Evolutionary conservation across 2,888 invertebrate species (phyloP).

Genomic region (Acanthosoma haemorrhoidale): DNA sequence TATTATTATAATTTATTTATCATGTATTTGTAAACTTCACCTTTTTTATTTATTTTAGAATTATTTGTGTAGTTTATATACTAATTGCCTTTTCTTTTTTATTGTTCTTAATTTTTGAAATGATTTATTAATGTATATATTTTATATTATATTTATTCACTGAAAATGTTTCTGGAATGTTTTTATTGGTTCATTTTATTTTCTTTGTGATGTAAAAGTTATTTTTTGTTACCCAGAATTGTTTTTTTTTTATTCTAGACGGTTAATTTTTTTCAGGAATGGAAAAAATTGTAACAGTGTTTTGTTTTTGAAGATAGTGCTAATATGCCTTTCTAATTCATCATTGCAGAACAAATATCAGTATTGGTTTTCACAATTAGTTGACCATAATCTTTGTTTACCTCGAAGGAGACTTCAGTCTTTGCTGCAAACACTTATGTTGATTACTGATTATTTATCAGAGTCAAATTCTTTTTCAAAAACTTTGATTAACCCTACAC

Average conservation of each 20-base stretch:
- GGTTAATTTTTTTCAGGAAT: conserved; percentile 23
- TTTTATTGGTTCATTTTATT: too few species aligned
- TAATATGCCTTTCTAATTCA: conserved; percentile 62
- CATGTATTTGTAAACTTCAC: too few species aligned
- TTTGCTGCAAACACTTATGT: conserved; percentile 58
- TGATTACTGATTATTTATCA: conserved; percentile 58
- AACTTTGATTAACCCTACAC: conserved; percentile 58
- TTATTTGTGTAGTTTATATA: too few species aligned
- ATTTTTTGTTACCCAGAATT: too few species aligned
- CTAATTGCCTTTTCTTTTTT: too few species aligned
- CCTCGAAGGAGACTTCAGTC: conserved; percentile 58
- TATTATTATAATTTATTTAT: too few species aligned
- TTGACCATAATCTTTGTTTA: conserved; percentile 70
- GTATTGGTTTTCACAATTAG: conserved; percentile 63
- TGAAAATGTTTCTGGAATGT: too few species aligned
- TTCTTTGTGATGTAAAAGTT: too few species aligned
- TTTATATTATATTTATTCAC: not conserved
- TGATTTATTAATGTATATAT: not conserved
- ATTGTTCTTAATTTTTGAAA: too few species aligned
- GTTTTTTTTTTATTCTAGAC: too few species aligned
- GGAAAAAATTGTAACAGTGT: conserved; percentile 50
- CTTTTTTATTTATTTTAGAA: too few species aligned
- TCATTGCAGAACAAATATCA: conserved; percentile 58
- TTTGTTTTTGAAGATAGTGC: conserved; percentile 60
- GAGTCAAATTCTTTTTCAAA: conserved; percentile 58